phyloP scores from a whole-genome alignment of 1,140 invertebrate species.

The Drosophila melanica region DNA sequence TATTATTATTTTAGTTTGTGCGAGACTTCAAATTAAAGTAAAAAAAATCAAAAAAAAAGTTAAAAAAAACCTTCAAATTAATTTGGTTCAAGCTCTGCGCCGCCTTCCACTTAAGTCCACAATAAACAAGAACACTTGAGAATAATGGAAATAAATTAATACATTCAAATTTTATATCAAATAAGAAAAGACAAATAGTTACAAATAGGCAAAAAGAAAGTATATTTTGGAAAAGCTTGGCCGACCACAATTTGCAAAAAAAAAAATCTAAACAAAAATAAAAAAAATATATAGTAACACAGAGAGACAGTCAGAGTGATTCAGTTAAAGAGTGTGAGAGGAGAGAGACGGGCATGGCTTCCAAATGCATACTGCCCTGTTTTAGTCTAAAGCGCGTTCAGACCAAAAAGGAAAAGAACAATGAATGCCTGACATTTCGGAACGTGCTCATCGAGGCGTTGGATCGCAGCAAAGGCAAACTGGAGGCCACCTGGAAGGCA shows the following conservation, averaged over 20 bases:
- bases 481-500: slow-evolving; percentile 39
- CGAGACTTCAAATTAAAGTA: slow-evolving; percentile 14
- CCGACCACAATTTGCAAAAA: background rate
- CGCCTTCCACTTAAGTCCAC: background rate
- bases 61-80: slow-evolving; percentile 1
- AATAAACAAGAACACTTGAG: background rate
- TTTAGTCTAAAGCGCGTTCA: slow-evolving; percentile 2
- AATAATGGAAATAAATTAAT: background rate
- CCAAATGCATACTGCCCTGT: slow-evolving; percentile 22
- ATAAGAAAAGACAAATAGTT: background rate
- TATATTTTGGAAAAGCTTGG: background rate
- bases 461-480: slow-evolving; percentile 23
- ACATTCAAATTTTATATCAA: background rate
- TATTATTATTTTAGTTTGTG: slow-evolving; percentile 9
- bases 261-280: background rate
- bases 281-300: background rate
- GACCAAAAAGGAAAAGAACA: slow-evolving; percentile 4
- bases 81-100: background rate
- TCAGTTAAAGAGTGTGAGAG: too few relatives aligned
- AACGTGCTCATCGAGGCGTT: slow-evolving; percentile 23
- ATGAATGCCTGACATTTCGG: slow-evolving; percentile 4
- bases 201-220: background rate
- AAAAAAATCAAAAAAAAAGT: background rate
- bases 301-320: background rate
- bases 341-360: slow-evolving; percentile 11